These are phyloP conservation scores for Sylvilagus floridanus DNA, from an alignment of 2,797 vertebrate genomes.

Conservation along the genomic window DNA sequence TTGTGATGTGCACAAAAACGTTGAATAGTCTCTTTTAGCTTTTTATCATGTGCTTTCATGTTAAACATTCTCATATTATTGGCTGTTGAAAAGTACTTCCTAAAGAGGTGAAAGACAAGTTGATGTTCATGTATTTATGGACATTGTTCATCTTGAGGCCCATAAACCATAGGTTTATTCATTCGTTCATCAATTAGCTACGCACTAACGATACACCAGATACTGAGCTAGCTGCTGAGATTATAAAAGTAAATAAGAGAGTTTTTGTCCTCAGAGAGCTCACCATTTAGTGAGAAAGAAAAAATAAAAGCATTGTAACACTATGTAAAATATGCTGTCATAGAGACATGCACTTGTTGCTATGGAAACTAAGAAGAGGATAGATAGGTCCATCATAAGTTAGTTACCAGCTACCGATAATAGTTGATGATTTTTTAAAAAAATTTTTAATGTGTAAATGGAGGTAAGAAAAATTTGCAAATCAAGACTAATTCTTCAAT, in stretches of 20 bases:
- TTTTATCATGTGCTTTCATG: slow-evolving; percentile 48
- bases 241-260: slow-evolving; percentile 46
- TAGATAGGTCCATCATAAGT: slow-evolving; percentile 14
- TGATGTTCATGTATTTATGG: background rate
- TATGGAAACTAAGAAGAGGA: slow-evolving; percentile 61
- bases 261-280: slow-evolving; percentile 47
- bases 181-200: slow-evolving; percentile 16
- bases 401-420: slow-evolving; percentile 36
- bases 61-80: slow-evolving; percentile 43
- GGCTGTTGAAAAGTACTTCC: slow-evolving; percentile 17
- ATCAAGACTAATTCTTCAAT: slow-evolving; percentile 49
- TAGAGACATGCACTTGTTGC: slow-evolving; percentile 40
- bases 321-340: slow-evolving; percentile 57
- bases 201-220: slow-evolving; percentile 28
- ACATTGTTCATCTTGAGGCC: slow-evolving; percentile 32
- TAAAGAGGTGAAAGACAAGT: slow-evolving; percentile 15
- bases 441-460: slow-evolving; percentile 19
- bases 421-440: slow-evolving; percentile 44
- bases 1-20: slow-evolving; percentile 2
- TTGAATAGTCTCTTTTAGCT: background rate
- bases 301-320: slow-evolving; percentile 44
- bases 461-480: slow-evolving; percentile 45
- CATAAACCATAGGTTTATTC: slow-evolving; percentile 17
- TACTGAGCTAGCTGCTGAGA: background rate
- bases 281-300: slow-evolving; percentile 13